Percentiles rank a stretch among this genome's conserved stretches.
These are phyloP conservation scores for Recurvirostra avosetta DNA, from an alignment of 2,113 vertebrate genomes.

Conservation along the genomic window DNA sequence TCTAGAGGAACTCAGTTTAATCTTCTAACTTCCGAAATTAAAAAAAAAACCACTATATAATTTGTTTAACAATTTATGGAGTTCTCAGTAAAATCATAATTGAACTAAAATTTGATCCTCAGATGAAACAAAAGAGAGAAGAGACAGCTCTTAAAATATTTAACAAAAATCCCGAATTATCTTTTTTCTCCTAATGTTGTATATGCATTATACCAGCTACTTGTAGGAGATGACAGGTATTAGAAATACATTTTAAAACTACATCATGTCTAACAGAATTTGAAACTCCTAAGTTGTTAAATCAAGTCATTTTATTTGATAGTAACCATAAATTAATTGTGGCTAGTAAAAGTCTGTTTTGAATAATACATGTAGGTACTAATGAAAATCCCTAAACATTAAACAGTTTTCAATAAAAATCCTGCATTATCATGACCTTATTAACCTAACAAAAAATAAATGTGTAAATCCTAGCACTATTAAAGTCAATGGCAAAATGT, in stretches of 20 bases:
- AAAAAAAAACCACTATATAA: neutral
- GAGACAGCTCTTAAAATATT: neutral
- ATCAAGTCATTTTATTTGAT: neutral
- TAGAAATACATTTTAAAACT: neutral
- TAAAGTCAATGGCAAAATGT: neutral
- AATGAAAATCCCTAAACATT: neutral
- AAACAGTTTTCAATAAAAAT: slow-evolving; percentile 2
- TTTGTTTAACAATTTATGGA: neutral
- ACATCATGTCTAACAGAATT: neutral
- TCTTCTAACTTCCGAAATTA: neutral
- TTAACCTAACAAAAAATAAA: neutral
- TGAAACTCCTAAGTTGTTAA: neutral
- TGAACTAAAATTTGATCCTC: neutral
- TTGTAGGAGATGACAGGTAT: neutral
- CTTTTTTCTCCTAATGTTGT: neutral
- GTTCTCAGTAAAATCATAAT: neutral
- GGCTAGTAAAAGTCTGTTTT: neutral
- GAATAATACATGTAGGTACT: slow-evolving; percentile 1
- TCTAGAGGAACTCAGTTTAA: neutral
- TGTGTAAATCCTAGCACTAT: neutral
- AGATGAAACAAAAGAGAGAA: neutral
- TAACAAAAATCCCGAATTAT: neutral
- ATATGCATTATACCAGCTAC: neutral
- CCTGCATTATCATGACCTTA: neutral
- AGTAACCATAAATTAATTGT: neutral